These are phyloP conservation scores for Rhabdornis inornatus DNA, from an alignment of 2,113 vertebrate species.

Conservation along the genomic window DNA sequence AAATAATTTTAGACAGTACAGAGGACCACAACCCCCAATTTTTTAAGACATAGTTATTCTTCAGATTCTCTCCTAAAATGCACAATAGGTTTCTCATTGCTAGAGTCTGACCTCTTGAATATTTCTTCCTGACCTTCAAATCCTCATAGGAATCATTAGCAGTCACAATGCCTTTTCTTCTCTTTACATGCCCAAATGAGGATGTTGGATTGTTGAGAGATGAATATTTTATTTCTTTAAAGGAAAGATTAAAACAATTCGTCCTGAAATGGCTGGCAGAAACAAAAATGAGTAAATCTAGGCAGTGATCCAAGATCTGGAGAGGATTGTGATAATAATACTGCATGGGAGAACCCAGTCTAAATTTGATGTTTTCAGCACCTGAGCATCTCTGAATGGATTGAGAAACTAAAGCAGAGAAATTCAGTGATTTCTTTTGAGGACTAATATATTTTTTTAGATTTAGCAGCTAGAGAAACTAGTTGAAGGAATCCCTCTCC, in stretches of 20 bases:
- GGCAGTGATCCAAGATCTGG: neutral
- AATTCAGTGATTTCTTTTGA: neutral
- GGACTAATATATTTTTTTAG: neutral
- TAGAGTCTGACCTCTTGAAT: neutral
- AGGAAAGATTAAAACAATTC: neutral
- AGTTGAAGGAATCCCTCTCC: neutral
- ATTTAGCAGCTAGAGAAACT: neutral
- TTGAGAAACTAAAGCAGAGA: neutral
- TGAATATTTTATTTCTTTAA: neutral
- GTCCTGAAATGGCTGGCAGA: conserved; percentile 1
- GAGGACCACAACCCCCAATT: neutral
- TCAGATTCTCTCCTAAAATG: neutral
- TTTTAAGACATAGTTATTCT: neutral
- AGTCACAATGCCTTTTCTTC: neutral
- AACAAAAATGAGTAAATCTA: conserved; percentile 1
- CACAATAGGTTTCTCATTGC: neutral
- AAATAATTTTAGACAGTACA: neutral
- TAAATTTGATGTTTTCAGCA: neutral
- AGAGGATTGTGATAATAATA: neutral
- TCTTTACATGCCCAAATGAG: neutral
- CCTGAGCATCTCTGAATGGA: neutral
- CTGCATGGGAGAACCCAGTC: neutral
- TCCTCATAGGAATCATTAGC: neutral
- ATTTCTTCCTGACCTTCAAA: neutral
- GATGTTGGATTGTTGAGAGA: neutral